Percentiles rank a stretch among this genome's conserved stretches.
Conservation (phyloP, 37 sponge, comb jelly and placozoan genomes). For the Hexactinellida sp. region DNA sequence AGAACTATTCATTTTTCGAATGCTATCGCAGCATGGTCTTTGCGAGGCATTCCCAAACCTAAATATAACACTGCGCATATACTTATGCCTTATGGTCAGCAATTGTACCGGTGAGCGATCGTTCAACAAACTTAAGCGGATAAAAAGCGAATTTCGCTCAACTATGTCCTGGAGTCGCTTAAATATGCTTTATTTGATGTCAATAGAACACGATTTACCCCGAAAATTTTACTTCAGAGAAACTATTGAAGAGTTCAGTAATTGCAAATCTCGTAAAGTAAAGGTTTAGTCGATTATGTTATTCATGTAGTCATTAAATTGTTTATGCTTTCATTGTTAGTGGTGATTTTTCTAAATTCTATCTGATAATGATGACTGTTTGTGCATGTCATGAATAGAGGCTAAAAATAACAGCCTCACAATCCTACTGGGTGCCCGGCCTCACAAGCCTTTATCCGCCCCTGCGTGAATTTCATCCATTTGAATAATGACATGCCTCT, state of each 20-base stretch:
- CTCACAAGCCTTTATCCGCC: background rate
- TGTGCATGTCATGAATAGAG: background rate
- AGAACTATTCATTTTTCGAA: background rate
- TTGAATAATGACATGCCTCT: no score
- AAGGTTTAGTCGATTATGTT: background rate
- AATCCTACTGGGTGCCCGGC: background rate
- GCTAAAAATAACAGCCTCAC: background rate
- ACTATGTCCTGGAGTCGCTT: background rate
- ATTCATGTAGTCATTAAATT: background rate
- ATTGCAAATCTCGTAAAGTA: background rate
- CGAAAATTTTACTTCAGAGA: background rate
- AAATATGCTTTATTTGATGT: background rate
- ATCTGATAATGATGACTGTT: background rate
- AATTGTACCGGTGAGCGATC: background rate
- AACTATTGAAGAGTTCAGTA: background rate
- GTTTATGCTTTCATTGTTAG: background rate
- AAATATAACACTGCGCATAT: background rate
- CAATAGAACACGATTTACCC: background rate
- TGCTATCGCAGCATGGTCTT: background rate
- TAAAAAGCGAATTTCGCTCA: background rate
- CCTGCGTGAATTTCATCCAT: no score
- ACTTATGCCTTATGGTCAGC: background rate
- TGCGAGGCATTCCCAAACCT: background rate
- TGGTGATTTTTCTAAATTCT: background rate
- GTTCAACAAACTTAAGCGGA: background rate